Conservation (phyloP, 2,113 vertebrate species). For the Fukomys damarensis region DNA sequence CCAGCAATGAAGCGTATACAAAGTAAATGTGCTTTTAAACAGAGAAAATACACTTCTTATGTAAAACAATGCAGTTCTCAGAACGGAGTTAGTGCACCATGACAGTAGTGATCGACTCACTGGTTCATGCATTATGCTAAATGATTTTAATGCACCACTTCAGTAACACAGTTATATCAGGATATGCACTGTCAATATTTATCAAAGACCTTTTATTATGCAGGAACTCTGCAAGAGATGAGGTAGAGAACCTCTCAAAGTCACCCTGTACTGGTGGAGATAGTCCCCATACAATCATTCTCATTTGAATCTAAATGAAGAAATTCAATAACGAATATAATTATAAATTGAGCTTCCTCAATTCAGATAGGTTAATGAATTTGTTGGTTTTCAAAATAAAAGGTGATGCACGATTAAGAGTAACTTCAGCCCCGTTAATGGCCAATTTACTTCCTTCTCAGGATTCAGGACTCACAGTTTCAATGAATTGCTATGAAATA, state of each 20-base stretch:
- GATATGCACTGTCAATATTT: neutral
- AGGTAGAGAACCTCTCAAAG: neutral
- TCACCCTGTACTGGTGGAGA: neutral
- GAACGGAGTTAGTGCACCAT: too few species aligned
- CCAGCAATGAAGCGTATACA: neutral
- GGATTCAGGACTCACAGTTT: neutral
- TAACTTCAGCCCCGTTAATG: neutral
- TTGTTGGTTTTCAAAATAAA: slow-evolving; percentile 46
- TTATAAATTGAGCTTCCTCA: slow-evolving; percentile 53
- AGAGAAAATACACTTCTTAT: neutral
- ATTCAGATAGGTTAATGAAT: slow-evolving; percentile 46
- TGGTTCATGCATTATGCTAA: neutral
- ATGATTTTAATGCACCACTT: neutral
- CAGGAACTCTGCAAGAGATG: neutral
- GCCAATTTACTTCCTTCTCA: neutral
- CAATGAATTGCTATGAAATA: neutral
- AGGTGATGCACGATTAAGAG: neutral
- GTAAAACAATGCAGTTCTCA: neutral
- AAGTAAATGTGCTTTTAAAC: neutral
- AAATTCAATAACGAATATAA: slow-evolving; percentile 55
- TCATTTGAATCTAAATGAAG: slow-evolving; percentile 27
- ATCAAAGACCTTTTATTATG: neutral
- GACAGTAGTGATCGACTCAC: neutral
- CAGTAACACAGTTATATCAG: neutral
- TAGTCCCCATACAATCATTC: neutral